Percentiles rank a stretch among this genome's conserved stretches.
phyloP scores from a whole-genome alignment of 1,140 invertebrate genomes.

The Pogonomyrmex californicus region DNA sequence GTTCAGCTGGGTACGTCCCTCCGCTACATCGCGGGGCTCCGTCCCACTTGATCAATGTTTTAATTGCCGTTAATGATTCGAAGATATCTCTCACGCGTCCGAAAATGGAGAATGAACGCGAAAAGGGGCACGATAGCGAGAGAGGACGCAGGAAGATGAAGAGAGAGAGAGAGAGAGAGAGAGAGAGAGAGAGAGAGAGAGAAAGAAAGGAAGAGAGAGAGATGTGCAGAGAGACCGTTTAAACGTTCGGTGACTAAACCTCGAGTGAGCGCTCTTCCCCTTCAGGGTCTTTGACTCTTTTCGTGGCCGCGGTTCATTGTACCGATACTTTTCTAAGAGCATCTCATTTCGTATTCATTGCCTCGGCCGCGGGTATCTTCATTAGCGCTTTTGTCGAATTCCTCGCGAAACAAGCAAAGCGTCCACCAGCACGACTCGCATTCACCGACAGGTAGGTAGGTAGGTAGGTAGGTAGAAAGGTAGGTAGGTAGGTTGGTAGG shows the following conservation, averaged over 20 bases:
- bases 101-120: conserved; percentile 58
- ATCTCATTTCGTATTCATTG: conserved; percentile 67
- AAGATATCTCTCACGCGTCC: conserved; percentile 72
- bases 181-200: background rate
- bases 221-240: conserved; percentile 10
- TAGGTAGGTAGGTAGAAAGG: conserved; percentile 16
- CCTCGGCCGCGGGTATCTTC: conserved; percentile 51
- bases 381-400: conserved; percentile 65
- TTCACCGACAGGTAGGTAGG: conserved; percentile 36
- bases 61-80: conserved; percentile 81
- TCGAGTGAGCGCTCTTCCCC: conserved; percentile 36
- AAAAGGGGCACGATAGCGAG: background rate
- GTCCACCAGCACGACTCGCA: conserved; percentile 21
- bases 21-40: conserved; percentile 47
- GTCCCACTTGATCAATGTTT: conserved; percentile 78
- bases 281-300: conserved; percentile 64
- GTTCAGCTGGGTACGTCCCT: conserved; percentile 46
- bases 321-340: conserved; percentile 55
- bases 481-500: conserved; percentile 18
- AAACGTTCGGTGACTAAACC: conserved; percentile 45
- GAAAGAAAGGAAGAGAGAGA: conserved; percentile 20
- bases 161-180: background rate
- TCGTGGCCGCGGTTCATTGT: conserved; percentile 65
- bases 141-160: background rate
- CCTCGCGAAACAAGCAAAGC: conserved; percentile 56